Conservation (phyloP, 1,140 invertebrate species). For the Drosophila aff. region DNA sequence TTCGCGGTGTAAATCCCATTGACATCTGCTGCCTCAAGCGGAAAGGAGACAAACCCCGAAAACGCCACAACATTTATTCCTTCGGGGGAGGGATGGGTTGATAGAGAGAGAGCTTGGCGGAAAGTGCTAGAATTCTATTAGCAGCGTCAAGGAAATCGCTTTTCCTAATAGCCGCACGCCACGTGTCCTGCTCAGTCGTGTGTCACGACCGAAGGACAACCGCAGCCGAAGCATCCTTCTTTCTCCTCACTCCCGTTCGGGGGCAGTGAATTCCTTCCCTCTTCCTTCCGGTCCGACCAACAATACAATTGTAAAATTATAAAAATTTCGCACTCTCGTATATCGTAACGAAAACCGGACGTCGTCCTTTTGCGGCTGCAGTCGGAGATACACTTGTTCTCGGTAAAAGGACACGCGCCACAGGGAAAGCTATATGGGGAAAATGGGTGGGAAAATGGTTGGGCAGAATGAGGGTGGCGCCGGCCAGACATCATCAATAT, state of each 20-base stretch:
- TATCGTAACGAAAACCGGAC: slow-evolving; percentile 57
- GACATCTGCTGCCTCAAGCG: slow-evolving; percentile 52
- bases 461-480: background rate
- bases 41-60: slow-evolving; percentile 35
- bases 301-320: slow-evolving; percentile 84
- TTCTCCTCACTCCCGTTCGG: slow-evolving; percentile 34
- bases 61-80: slow-evolving; percentile 59
- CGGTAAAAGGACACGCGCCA: slow-evolving; percentile 56
- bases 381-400: slow-evolving; percentile 73
- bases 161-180: slow-evolving; percentile 71
- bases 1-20: slow-evolving; percentile 14
- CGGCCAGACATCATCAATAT: slow-evolving; percentile 75
- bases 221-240: slow-evolving; percentile 27
- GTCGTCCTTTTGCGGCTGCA: slow-evolving; percentile 54
- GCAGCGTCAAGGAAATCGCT: slow-evolving; percentile 73
- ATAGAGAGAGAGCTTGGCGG: background rate
- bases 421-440: background rate
- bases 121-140: slow-evolving; percentile 67
- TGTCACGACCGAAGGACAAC: slow-evolving; percentile 69
- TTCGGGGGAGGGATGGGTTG: background rate
- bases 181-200: slow-evolving; percentile 75
- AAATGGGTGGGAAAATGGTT: slow-evolving; percentile 12
- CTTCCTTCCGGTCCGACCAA: slow-evolving; percentile 54
- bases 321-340: slow-evolving; percentile 75
- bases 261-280: slow-evolving; percentile 5